These are phyloP conservation scores for Carettochelys insculpta DNA, from an alignment of 2,113 vertebrate genomes.

Conservation along the genomic window DNA sequence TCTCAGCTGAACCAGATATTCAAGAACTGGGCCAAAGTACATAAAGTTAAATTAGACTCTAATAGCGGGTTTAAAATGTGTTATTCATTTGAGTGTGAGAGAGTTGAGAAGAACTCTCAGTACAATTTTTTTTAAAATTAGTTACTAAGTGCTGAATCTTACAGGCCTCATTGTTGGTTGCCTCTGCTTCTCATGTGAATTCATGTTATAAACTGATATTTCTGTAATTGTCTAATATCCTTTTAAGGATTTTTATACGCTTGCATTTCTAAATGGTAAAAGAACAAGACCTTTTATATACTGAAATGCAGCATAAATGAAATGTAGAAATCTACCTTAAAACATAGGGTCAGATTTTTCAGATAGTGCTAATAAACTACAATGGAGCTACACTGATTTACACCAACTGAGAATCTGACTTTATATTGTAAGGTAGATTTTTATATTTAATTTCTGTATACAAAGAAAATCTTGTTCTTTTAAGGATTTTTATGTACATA, in stretches of 20 bases:
- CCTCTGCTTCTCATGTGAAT: neutral
- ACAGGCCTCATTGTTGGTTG: neutral
- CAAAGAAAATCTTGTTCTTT: neutral
- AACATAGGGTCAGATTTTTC: neutral
- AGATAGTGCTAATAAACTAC: neutral
- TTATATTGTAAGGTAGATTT: neutral
- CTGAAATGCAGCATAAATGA: neutral
- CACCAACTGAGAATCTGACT: neutral
- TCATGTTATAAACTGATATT: neutral
- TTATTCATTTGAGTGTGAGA: neutral
- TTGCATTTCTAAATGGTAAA: neutral
- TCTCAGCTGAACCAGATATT: neutral
- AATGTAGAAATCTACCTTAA: neutral
- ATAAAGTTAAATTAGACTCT: slow-evolving; percentile 4
- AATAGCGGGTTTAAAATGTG: neutral
- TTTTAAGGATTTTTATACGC: neutral
- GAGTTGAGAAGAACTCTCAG: neutral
- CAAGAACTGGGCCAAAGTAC: neutral
- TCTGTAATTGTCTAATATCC: neutral
- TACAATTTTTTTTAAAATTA: neutral
- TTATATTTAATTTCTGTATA: neutral
- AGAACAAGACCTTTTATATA: neutral
- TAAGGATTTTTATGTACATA: neutral
- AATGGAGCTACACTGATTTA: neutral
- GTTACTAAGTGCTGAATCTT: neutral